phyloP scores from a whole-genome alignment of 1,140 invertebrate genomes.

The Aphaenogaster rudis region DNA sequence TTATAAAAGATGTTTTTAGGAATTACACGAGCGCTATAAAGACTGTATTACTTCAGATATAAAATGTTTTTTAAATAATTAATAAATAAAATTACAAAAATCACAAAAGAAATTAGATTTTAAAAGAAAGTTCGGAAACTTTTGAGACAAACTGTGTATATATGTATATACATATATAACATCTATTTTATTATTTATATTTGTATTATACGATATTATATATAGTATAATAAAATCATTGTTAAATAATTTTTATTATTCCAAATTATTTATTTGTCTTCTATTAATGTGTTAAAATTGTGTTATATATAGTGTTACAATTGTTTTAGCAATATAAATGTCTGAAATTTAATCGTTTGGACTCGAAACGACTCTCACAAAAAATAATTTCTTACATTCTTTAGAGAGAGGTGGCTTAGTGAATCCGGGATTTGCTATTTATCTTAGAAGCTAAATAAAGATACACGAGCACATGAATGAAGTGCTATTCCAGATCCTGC shows the following conservation, averaged over 20 bases:
- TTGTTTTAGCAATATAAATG: background rate
- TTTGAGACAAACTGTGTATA: too few relatives aligned
- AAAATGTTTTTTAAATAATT: too few relatives aligned
- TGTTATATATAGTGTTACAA: background rate
- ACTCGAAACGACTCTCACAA: background rate
- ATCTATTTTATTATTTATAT: background rate
- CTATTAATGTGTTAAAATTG: background rate
- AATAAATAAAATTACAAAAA: too few relatives aligned
- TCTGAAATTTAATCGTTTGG: background rate
- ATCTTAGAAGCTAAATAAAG: constrained; percentile 48
- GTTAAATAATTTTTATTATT: background rate
- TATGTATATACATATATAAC: background rate
- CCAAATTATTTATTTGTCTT: background rate
- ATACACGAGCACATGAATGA: constrained; percentile 32
- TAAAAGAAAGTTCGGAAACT: too few relatives aligned
- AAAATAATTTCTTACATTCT: constrained; percentile 16
- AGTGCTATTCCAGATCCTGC: constrained; percentile 10
- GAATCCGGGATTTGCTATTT: background rate
- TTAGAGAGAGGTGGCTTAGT: background rate
- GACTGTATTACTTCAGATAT: too few relatives aligned
- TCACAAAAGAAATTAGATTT: too few relatives aligned
- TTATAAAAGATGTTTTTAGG: too few relatives aligned
- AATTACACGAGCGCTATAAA: too few relatives aligned
- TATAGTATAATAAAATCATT: background rate
- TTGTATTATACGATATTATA: background rate